Conservation (phyloP, 1,140 invertebrate genomes). For the Melanaphis sacchari region DNA sequence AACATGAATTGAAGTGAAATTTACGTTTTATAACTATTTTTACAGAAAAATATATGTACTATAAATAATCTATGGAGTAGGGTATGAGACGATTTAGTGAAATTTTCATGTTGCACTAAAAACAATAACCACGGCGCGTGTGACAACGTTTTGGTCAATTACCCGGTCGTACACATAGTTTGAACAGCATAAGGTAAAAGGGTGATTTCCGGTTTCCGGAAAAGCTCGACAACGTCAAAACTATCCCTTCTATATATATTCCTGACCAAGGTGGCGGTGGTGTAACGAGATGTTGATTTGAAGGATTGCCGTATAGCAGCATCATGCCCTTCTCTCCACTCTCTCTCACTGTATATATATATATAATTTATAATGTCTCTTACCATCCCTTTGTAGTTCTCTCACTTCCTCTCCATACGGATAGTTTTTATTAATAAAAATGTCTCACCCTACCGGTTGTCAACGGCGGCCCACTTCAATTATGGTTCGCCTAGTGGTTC, state of each 20-base stretch:
- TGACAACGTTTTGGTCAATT: constrained; percentile 41
- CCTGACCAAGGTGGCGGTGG: neutral
- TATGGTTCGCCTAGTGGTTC: constrained; percentile 31
- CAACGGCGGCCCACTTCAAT: constrained; percentile 34
- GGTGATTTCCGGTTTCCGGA: constrained; percentile 43
- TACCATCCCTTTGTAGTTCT: neutral
- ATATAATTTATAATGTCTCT: neutral
- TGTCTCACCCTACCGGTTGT: neutral
- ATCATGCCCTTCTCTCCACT: neutral
- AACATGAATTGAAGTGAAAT: neutral
- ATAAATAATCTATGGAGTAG: neutral
- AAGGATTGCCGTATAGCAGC: constrained; percentile 18
- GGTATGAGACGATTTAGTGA: neutral
- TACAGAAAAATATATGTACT: neutral
- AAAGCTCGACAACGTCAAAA: constrained; percentile 27
- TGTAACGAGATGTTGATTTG: constrained; percentile 50
- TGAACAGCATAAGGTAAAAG: neutral
- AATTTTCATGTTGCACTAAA: constrained; percentile 30
- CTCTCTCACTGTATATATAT: neutral
- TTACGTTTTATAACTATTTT: neutral
- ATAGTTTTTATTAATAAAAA: constrained; percentile 55
- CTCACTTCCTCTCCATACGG: neutral
- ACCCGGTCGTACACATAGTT: constrained; percentile 24
- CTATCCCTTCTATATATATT: neutral
- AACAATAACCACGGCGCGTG: constrained; percentile 36